Evolutionary conservation across 1,140 invertebrate species (phyloP).

Genomic region (Cherax destructor): DNA sequence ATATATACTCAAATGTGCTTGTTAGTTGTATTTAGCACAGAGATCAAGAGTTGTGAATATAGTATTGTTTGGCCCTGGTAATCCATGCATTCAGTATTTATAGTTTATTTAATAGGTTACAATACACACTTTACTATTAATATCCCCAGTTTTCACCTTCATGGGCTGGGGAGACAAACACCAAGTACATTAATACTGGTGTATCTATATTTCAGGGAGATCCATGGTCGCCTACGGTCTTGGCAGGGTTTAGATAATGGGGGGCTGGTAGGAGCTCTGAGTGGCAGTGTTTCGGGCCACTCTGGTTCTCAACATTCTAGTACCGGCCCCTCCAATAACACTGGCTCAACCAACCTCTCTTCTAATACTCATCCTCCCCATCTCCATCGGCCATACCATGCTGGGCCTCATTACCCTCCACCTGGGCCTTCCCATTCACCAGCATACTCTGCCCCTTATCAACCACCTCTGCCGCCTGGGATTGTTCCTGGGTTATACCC

Average conservation of each 20-base stretch:
- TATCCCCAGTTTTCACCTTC: too few species aligned
- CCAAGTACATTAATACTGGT: too few species aligned
- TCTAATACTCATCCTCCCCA: constrained; percentile 70
- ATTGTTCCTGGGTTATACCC: constrained; percentile 63
- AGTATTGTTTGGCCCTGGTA: too few species aligned
- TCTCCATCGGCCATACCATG: constrained; percentile 67
- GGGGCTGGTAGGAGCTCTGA: constrained; percentile 64
- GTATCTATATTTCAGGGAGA: constrained; percentile 77
- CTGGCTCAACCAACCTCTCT: constrained; percentile 77
- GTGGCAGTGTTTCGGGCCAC: constrained; percentile 72
- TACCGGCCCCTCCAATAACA: constrained; percentile 79
- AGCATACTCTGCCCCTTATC: constrained; percentile 71
- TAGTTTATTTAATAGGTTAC: too few species aligned
- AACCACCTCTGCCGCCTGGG: constrained; percentile 55
- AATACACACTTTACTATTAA: too few species aligned
- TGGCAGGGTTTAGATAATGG: constrained; percentile 77
- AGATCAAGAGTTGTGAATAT: too few species aligned
- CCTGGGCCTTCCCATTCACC: constrained; percentile 69
- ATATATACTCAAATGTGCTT: too few species aligned
- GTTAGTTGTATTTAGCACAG: too few species aligned
- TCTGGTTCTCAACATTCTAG: constrained; percentile 77
- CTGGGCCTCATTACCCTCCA: constrained; percentile 65
- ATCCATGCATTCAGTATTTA: too few species aligned
- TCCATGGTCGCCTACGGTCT: constrained; percentile 84
- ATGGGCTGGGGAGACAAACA: too few species aligned